Evolutionary conservation across 35 echinoderm and acorn worm genomes (phyloP).

Genomic region (Acanthaster planci): DNA sequence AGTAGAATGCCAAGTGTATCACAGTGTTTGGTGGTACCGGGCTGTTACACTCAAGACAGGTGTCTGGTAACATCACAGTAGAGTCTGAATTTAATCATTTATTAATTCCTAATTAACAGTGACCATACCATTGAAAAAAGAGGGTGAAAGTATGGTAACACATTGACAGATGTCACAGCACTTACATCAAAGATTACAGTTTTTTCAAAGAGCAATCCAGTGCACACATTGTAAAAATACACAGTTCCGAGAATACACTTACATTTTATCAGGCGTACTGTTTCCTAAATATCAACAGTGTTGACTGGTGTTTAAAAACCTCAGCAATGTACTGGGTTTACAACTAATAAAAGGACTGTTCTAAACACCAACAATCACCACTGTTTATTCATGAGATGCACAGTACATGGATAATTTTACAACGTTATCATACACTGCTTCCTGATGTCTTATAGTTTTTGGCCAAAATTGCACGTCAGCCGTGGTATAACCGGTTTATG

Average conservation of each 20-base stretch:
- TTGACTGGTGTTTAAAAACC: constrained; percentile 1
- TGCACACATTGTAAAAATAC: constrained; percentile 26
- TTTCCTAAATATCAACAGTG: constrained; percentile 9
- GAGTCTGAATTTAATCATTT: too few relatives aligned
- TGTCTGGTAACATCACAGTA: too few relatives aligned
- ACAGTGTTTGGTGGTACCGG: too few relatives aligned
- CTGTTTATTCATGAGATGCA: constrained; percentile 19
- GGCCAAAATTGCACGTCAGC: constrained; percentile 30
- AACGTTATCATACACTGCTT: constrained; percentile 6
- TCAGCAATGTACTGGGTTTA: background rate
- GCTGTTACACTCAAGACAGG: too few relatives aligned
- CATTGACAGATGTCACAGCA: background rate
- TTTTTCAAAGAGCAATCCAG: background rate
- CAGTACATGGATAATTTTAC: constrained; percentile 1
- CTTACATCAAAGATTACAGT: constrained; percentile 23
- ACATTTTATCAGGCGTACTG: constrained; percentile 1
- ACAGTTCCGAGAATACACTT: background rate
- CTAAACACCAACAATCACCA: constrained; percentile 20
- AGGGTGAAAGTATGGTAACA: background rate
- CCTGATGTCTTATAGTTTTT: background rate
- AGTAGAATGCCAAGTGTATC: background rate
- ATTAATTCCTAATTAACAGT: background rate
- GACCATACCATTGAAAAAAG: background rate
- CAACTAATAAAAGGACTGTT: background rate
- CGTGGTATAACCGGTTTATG: constrained; percentile 3